Conservation (phyloP, 2,797 vertebrate species). For the Micropoecilia bifurca region DNA sequence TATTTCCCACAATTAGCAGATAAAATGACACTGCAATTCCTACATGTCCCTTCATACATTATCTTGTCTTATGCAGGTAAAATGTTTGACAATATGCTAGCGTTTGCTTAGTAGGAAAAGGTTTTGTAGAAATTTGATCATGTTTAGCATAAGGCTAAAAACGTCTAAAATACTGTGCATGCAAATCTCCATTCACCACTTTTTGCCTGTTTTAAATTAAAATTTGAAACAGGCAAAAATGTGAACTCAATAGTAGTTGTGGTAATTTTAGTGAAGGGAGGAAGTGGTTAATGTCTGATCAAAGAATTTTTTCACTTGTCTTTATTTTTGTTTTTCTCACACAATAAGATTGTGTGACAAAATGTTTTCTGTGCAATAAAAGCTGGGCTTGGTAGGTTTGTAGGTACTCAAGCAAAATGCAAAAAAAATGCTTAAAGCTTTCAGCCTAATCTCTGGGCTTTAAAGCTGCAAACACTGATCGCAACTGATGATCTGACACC, state of each 20-base stretch:
- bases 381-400: background rate
- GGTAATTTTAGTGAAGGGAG: background rate
- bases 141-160: background rate
- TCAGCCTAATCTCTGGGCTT: background rate
- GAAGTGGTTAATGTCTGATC: background rate
- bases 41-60: background rate
- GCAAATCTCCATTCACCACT: background rate
- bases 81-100: background rate
- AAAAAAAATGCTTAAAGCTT: background rate
- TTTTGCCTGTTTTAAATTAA: background rate
- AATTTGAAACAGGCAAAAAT: background rate
- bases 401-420: background rate
- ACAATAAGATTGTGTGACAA: background rate
- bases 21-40: background rate
- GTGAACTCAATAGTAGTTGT: background rate
- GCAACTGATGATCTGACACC: slow-evolving; percentile 6
- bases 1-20: slow-evolving; percentile 24
- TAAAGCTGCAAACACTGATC: background rate
- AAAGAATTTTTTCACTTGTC: background rate
- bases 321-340: background rate
- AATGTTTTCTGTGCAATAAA: background rate
- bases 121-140: background rate
- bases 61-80: background rate
- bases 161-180: background rate
- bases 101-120: background rate